Percentiles rank a stretch among this genome's conserved stretches.
Evolutionary conservation across 2,113 vertebrate genomes (phyloP).

Genomic region (Toxotes chatareus): DNA sequence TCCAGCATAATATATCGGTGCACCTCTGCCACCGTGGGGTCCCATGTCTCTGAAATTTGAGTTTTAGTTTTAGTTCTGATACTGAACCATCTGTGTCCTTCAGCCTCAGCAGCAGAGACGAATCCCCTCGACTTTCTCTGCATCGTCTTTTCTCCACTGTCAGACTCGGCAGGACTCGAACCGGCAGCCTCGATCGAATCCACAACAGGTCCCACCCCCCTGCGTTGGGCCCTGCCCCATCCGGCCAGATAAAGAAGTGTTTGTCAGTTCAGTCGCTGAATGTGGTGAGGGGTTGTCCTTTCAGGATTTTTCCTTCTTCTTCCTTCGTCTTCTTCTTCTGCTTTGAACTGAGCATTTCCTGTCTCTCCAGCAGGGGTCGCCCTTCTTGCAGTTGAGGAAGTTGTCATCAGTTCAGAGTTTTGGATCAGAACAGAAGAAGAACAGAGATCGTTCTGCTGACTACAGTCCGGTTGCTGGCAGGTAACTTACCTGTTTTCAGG

Average conservation of each 20-base stretch:
- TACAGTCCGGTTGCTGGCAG: slow-evolving; percentile 78
- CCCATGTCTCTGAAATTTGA: background rate
- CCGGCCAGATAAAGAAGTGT: slow-evolving; percentile 78
- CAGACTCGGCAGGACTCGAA: slow-evolving; percentile 83
- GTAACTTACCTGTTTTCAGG: slow-evolving; percentile 10
- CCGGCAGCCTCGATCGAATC: slow-evolving; percentile 88
- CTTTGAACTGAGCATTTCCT: background rate
- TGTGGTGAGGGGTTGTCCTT: slow-evolving; percentile 80
- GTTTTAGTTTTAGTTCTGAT: background rate
- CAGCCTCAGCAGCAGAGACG: slow-evolving; percentile 53
- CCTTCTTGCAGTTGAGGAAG: slow-evolving; percentile 84
- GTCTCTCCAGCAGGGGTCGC: slow-evolving; percentile 84
- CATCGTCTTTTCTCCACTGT: slow-evolving; percentile 87
- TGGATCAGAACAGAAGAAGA: slow-evolving; percentile 79
- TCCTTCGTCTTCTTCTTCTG: background rate
- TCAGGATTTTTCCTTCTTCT: background rate
- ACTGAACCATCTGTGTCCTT: background rate
- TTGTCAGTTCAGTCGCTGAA: slow-evolving; percentile 86
- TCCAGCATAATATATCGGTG: no score
- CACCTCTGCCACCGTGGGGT: no score
- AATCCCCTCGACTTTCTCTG: slow-evolving; percentile 76
- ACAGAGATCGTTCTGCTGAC: slow-evolving; percentile 79
- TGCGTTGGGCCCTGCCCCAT: background rate
- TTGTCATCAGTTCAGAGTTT: slow-evolving; percentile 85
- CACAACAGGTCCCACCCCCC: background rate